Conservation (phyloP, 2,888 invertebrate genomes). For the Pardosa pseudoannulata region DNA sequence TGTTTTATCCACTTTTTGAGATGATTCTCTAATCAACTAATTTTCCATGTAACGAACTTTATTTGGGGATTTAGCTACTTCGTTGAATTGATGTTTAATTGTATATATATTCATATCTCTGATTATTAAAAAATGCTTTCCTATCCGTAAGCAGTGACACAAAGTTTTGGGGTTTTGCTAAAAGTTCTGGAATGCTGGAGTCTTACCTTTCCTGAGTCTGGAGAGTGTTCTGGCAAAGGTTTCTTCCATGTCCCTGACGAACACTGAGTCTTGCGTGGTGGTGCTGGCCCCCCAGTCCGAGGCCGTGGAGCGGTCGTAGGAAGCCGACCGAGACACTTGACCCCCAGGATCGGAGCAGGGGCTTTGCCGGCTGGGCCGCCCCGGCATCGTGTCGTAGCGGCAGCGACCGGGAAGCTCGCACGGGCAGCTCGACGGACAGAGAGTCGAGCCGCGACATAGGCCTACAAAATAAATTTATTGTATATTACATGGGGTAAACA, state of each 20-base stretch:
- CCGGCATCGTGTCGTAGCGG: slow-evolving; percentile 52
- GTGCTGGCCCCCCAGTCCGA: slow-evolving; percentile 49
- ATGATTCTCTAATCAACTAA: too few species aligned
- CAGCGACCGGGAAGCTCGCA: slow-evolving; percentile 48
- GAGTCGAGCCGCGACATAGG: slow-evolving; percentile 73
- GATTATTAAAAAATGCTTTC: too few species aligned
- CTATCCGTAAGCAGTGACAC: too few species aligned
- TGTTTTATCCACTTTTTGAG: too few species aligned
- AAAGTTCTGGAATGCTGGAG: too few species aligned
- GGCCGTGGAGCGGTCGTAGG: slow-evolving; percentile 50
- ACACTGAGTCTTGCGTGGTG: slow-evolving; percentile 76
- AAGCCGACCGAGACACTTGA: slow-evolving; percentile 61
- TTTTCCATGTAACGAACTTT: too few species aligned
- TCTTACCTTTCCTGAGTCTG: slow-evolving; percentile 63
- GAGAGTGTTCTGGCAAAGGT: slow-evolving; percentile 75
- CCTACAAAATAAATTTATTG: slow-evolving; percentile 38
- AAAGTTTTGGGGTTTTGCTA: too few species aligned
- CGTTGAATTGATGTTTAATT: too few species aligned
- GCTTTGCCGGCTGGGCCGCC: slow-evolving; percentile 53
- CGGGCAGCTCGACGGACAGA: slow-evolving; percentile 45
- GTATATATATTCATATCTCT: too few species aligned
- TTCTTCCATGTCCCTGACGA: slow-evolving; percentile 77
- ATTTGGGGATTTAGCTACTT: too few species aligned
- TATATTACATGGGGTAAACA: neutral
- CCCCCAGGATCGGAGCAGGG: slow-evolving; percentile 71